Evolutionary conservation across 2,888 invertebrate genomes (phyloP).

Genomic region (Crossocerus cetratus): DNA sequence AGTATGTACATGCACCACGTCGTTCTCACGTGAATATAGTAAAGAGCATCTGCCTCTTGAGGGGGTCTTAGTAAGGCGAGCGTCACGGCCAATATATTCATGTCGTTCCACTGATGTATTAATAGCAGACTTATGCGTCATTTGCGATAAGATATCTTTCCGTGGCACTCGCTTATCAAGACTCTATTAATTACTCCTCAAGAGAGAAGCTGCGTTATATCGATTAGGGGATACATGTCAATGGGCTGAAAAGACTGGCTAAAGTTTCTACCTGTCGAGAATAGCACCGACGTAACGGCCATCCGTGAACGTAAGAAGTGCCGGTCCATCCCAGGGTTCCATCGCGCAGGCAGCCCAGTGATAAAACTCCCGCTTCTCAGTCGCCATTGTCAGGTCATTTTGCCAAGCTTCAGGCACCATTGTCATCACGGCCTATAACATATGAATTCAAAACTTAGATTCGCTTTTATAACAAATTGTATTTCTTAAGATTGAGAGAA

Average conservation of each 20-base stretch:
- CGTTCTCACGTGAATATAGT: slow-evolving; percentile 19
- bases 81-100: too few species aligned
- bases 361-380: slow-evolving; percentile 96
- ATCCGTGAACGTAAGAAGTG: slow-evolving; percentile 97
- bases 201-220: slow-evolving; percentile 39
- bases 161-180: background rate
- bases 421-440: slow-evolving; percentile 93
- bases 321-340: slow-evolving; percentile 99
- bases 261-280: slow-evolving; percentile 80
- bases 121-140: background rate
- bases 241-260: slow-evolving; percentile 38
- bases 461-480: background rate
- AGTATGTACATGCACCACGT: slow-evolving; percentile 9
- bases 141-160: slow-evolving; percentile 1
- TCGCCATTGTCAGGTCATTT: slow-evolving; percentile 94
- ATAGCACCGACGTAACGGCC: slow-evolving; percentile 96
- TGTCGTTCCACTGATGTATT: too few species aligned
- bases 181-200: slow-evolving; percentile 2
- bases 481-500: background rate
- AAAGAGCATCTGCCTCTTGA: background rate
- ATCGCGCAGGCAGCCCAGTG: slow-evolving; percentile 98
- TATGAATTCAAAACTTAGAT: background rate
- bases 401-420: slow-evolving; percentile 99
- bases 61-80: too few species aligned
- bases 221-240: slow-evolving; percentile 15